Base-by-base conservation (phyloP, 2,113 vertebrate genomes). In the Microcebus tavaratra region DNA sequence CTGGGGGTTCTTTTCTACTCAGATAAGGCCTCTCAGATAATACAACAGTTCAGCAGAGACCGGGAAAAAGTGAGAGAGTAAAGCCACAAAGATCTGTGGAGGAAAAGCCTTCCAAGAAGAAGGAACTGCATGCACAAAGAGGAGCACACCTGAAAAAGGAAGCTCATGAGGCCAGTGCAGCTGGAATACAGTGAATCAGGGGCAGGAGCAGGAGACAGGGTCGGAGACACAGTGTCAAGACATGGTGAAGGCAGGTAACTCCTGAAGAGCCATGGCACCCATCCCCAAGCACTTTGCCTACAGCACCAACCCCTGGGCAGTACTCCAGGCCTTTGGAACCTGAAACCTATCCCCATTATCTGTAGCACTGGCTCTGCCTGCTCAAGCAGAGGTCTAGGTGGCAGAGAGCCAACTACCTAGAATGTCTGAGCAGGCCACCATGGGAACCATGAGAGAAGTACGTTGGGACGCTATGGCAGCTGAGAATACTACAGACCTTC, bases 91-190 rank as follows among this genome's bases (percentile, higher is more conserved):
- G n/a, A 1, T 13, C 2, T 0, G 14, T 2, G 8, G 29, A 12
- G 73, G 48, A n/a, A 57, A 39, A 68, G 48, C 7, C 1, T 14
- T 29, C 45, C 5, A 27, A n/a, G 36, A 61, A 81, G 34, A 48
- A n/a, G 55, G 31, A n/a, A 31, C 39, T 1, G 15, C 15, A 14
- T 3, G 6, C 5, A 23, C 61, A n/a, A 42, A 70, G 45, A 10
- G 1, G 27, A n/a, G 29, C 13, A 20, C 1, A 6, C 15, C 45
- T 29, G 27, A 23, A 57, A 70, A 78, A 34, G 8, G 29, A 39
- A 10, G 21, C 3, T 6, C 9, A 0, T 0, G 6, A n/a, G 34
- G 76, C 68, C 4, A 0, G n/a, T 1, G 7, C 0, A 2, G 31
- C 45, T 12, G 21, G 10, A 39, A 45, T 21, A 21, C 0, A 2